phyloP scores from a whole-genome alignment of 2,797 vertebrate genomes.

The Sciurus carolinensis region DNA sequence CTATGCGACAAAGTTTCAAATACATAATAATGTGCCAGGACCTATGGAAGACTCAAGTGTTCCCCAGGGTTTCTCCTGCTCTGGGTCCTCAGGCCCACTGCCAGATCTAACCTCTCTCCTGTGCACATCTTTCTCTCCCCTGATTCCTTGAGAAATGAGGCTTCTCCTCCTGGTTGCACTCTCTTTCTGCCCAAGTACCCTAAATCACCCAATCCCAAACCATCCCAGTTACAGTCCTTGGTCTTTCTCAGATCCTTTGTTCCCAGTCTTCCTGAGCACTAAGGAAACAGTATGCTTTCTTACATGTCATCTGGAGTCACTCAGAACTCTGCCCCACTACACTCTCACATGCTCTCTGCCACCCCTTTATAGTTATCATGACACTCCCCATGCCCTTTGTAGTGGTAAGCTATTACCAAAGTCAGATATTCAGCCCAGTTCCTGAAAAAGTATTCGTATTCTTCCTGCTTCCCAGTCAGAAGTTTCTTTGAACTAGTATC shows the following conservation, averaged over 20 bases:
- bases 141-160: background rate
- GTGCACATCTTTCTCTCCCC: background rate
- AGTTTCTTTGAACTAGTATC: slow-evolving; percentile 46
- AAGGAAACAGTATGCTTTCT: background rate
- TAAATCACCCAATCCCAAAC: background rate
- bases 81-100: background rate
- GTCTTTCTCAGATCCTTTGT: background rate
- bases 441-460: background rate
- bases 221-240: background rate
- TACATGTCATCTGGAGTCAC: background rate
- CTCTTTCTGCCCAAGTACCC: background rate
- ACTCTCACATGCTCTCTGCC: background rate
- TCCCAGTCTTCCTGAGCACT: background rate
- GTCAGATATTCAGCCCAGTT: background rate
- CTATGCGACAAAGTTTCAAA: background rate
- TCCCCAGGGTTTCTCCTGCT: background rate
- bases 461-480: slow-evolving; percentile 18
- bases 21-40: background rate
- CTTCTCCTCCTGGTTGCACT: background rate
- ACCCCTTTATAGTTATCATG: background rate
- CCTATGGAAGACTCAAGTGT: background rate
- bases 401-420: background rate
- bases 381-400: background rate
- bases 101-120: background rate
- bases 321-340: background rate